Conservation (phyloP, 2,113 vertebrate genomes). For the Gadus chalcogrammus region DNA sequence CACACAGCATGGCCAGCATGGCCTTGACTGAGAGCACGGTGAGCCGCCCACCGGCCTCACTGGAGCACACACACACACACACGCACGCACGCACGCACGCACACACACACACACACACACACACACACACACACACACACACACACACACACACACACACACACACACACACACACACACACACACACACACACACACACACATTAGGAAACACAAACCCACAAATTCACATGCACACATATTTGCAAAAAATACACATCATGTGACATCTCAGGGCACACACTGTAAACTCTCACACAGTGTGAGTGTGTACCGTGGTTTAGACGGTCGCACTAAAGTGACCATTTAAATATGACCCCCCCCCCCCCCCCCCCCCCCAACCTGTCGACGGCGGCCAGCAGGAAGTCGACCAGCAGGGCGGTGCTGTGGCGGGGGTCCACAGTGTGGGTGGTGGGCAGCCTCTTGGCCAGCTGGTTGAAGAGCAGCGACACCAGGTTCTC, state of each 20-base stretch:
- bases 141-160: not conserved
- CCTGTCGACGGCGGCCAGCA: conserved; percentile 86
- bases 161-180: too few species aligned
- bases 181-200: too few species aligned
- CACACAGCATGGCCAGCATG: conserved; percentile 88
- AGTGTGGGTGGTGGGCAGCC: conserved; percentile 88
- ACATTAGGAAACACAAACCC: too few species aligned
- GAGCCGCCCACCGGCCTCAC: conserved; percentile 85
- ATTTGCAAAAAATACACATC: too few species aligned
- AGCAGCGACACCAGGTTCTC: conserved; percentile 90
- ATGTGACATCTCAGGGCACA: too few species aligned
- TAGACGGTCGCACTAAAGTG: too few species aligned
- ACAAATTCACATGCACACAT: too few species aligned
- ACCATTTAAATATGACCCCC: too few species aligned
- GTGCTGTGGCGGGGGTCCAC: conserved; percentile 87
- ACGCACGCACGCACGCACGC: conserved; percentile 12
- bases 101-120: conserved; percentile 7
- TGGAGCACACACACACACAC: conserved; percentile 57
- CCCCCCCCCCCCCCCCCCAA: not conserved
- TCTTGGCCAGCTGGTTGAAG: conserved; percentile 92
- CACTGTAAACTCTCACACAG: too few species aligned
- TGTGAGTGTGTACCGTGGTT: too few species aligned
- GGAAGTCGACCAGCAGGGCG: conserved; percentile 84
- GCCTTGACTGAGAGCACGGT: conserved; percentile 94
- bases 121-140: not conserved